Percentiles rank a stretch among this genome's conserved stretches.
Evolutionary conservation across 2,113 vertebrate genomes (phyloP).

Genomic region (Microtus oregoni): DNA sequence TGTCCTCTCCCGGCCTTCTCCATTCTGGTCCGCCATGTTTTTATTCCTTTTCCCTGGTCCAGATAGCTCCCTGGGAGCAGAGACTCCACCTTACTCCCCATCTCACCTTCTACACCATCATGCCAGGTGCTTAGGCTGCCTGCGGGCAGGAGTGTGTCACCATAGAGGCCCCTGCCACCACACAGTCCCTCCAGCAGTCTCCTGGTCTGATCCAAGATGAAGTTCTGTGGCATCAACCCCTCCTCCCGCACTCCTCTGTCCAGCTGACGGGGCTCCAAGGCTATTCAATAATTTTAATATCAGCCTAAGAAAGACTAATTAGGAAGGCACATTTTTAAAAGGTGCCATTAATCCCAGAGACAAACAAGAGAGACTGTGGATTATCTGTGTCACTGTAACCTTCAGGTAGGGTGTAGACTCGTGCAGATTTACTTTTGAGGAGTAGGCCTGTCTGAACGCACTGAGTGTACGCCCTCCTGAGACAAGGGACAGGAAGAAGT

Average conservation of each 20-base stretch:
- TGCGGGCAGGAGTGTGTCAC: not conserved
- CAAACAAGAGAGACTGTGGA: conserved; percentile 54
- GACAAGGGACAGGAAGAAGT: not conserved
- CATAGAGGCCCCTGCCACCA: not conserved
- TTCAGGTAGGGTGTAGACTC: not conserved
- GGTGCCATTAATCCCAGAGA: conserved; percentile 75
- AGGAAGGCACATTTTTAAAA: conserved; percentile 75
- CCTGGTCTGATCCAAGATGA: not conserved
- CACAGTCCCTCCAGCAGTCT: not conserved
- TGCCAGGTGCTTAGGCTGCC: not conserved
- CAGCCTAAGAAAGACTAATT: conserved; percentile 77
- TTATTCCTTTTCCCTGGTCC: not conserved
- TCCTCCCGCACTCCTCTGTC: not conserved
- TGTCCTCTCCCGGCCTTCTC: not conserved
- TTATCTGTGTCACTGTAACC: not conserved
- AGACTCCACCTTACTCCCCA: not conserved
- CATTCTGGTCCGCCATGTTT: not conserved
- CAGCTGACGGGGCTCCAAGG: conserved; percentile 30
- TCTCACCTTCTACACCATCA: not conserved
- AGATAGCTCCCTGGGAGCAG: not conserved
- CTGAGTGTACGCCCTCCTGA: not conserved
- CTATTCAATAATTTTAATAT: conserved; percentile 76
- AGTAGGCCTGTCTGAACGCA: not conserved
- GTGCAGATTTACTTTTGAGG: conserved; percentile 13
- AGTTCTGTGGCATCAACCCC: not conserved